Conservation (phyloP, 2,797 vertebrate genomes). For the Rhincodon typus region DNA sequence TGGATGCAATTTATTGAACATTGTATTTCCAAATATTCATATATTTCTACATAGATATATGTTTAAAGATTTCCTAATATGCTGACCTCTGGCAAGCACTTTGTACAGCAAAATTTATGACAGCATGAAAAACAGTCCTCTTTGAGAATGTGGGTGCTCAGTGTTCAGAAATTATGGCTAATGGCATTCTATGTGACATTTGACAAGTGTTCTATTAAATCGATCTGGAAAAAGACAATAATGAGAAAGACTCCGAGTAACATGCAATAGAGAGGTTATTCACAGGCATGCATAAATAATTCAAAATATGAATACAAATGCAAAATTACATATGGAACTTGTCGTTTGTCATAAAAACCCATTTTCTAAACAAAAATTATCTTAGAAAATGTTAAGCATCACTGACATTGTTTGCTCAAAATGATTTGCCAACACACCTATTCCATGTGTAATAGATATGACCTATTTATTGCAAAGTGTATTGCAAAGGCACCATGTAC, state of each 20-base stretch:
- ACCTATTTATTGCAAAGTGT: conserved; percentile 83
- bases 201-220: conserved; percentile 26
- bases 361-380: too few relatives aligned
- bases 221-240: not conserved
- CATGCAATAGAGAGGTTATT: conserved; percentile 5
- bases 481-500: conserved; percentile 67
- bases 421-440: conserved; percentile 75
- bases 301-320: conserved; percentile 14
- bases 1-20: not conserved
- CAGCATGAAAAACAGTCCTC: conserved; percentile 1
- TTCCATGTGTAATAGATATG: conserved; percentile 76
- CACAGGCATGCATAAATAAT: not conserved
- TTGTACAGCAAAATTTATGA: not conserved
- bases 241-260: not conserved
- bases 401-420: conserved; percentile 68
- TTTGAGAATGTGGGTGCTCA: conserved; percentile 18
- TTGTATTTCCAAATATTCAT: conserved; percentile 10
- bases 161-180: conserved; percentile 26
- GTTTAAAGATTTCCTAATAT: not conserved
- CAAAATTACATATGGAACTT: not conserved
- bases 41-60: not conserved
- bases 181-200: conserved; percentile 1
- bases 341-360: not conserved
- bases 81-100: not conserved
- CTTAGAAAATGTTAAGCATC: conserved; percentile 28